Base-by-base conservation (phyloP, 2,888 invertebrate species). In the Cylloceria caligata region DNA sequence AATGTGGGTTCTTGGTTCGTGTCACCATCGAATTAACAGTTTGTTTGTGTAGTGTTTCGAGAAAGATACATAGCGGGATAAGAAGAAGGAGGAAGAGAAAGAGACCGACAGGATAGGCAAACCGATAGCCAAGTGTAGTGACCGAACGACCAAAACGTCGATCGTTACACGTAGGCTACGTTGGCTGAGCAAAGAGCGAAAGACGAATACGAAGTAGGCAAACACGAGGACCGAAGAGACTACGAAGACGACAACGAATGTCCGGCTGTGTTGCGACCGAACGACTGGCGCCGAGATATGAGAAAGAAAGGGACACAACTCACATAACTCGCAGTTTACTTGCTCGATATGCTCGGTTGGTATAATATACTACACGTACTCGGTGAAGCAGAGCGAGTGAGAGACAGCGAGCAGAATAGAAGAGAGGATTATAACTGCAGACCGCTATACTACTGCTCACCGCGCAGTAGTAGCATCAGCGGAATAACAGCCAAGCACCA, bases 311-410 rank as follows among this genome's bases (percentile, higher is more conserved):
- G n/a, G 60, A 27, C n/a, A 19, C 67, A 47, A 57, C 69, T 75
- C 78, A 55, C 78, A 74, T 82, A 82, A 82, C 78, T 79, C 78
- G 74, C 74, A 69, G 73, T 81, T 82, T 82, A 82, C 78, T 78
- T 78, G 81, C 78, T 82, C 78, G 78, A 81, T 81, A 81, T 77
- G 78, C 81, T 74, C 73, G 36, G 69, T 52, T 69, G 64, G 73
- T 81, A 73, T 78, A 81, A 81, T 81, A 81, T 81, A 81, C 71
- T 81, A 68, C 72, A 45, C 16, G 60, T 60, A 34, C 49, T 30
- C 34, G 57, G 19, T 47, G 64, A 13, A 13, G 13, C 49, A 11
- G 62, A 62, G 21, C 3, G 57, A 24, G 24, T 3, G 36, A 47
- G 64, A 47, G 67, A 71, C 52, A 62, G 49, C 2, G 49, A 42